These are phyloP conservation scores for Notoglanidium macrostoma DNA, from an alignment of 2,797 vertebrate genomes.

Conservation along the genomic window DNA sequence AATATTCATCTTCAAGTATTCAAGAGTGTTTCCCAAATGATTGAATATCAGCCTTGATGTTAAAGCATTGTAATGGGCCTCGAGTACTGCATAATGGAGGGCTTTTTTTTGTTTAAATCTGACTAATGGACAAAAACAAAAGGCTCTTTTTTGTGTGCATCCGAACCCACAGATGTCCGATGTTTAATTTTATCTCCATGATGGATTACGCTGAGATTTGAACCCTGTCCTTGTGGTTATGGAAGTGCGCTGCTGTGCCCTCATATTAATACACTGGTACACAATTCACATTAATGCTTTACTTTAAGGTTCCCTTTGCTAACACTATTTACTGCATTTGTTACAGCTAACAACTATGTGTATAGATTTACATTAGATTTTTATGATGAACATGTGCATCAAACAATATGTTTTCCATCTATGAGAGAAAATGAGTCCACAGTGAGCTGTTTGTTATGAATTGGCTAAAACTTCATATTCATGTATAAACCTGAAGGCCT, in stretches of 20 bases:
- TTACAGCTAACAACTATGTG: not conserved
- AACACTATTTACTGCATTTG: not conserved
- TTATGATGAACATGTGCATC: not conserved
- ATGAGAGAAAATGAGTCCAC: not conserved
- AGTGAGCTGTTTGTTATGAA: not conserved
- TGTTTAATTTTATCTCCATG: not conserved
- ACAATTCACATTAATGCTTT: not conserved
- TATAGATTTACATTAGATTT: not conserved
- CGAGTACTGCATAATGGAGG: slow-evolving; percentile 10
- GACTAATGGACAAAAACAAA: slow-evolving; percentile 11
- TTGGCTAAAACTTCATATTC: not conserved
- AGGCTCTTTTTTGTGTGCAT: not conserved
- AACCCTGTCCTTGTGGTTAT: not conserved
- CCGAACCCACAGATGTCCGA: not conserved
- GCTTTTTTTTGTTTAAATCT: not conserved
- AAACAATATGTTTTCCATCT: not conserved
- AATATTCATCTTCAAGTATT: not conserved
- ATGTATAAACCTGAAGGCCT: not conserved
- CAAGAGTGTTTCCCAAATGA: not conserved
- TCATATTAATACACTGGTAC: not conserved
- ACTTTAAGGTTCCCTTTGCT: not conserved
- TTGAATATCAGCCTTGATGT: slow-evolving; percentile 11
- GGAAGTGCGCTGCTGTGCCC: not conserved
- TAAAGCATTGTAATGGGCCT: slow-evolving; percentile 13
- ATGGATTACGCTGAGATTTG: not conserved